phyloP scores from a whole-genome alignment of 2,113 vertebrate species.

The Collichthys lucidus region DNA sequence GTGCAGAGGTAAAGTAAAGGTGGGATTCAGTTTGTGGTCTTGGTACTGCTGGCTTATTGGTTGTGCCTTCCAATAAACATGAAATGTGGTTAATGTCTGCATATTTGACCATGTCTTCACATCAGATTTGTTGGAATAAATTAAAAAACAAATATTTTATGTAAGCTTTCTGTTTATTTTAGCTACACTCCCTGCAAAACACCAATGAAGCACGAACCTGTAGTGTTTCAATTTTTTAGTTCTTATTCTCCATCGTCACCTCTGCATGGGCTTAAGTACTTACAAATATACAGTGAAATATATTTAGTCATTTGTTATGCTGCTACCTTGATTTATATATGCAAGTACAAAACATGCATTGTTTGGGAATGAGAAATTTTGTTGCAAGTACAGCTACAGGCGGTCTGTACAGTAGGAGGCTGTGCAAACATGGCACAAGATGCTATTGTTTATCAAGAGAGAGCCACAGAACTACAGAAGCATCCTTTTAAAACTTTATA shows the following conservation, averaged over 20 bases:
- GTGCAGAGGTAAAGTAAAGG: neutral
- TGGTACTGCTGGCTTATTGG: too few relatives aligned
- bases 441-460: constrained; percentile 2
- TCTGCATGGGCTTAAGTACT: neutral
- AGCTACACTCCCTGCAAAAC: neutral
- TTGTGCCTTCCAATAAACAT: too few relatives aligned
- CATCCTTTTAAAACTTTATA: constrained; percentile 11
- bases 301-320: neutral
- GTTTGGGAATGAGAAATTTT: neutral
- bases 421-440: neutral
- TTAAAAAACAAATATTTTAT: neutral
- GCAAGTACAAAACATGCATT: neutral
- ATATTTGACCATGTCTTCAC: neutral
- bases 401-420: neutral
- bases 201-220: neutral
- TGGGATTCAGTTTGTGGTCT: neutral
- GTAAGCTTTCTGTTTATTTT: neutral
- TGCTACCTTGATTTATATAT: neutral
- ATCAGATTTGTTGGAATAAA: neutral
- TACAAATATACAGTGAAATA: neutral
- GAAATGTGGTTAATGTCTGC: neutral
- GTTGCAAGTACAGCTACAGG: too few relatives aligned
- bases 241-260: neutral
- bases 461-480: neutral
- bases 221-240: neutral